Base-by-base conservation (phyloP, 2,113 vertebrate genomes). In the Turdus rufiventris region DNA sequence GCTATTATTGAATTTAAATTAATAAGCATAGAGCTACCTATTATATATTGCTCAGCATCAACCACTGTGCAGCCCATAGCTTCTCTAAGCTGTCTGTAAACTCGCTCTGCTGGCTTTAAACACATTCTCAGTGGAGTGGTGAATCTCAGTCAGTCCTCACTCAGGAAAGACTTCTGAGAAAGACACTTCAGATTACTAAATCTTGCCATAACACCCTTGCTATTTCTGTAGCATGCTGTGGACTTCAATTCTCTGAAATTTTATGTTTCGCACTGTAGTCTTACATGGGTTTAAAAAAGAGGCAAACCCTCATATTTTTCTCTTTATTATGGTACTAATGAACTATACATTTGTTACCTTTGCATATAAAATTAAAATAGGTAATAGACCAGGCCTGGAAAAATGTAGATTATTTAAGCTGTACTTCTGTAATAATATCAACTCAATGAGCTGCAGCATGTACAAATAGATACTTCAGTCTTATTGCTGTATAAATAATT, bases 321-420 rank as follows among this genome's bases (percentile, higher is more conserved):
- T 40, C 50, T 96, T 97, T 97, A 94, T 97, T 97, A 78, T 36
- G 91, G 54, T 84, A 89, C 0, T 33, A 84, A 56, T 4, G 19
- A 97, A 96, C 96, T 87, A 94, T 75, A 77, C 51, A 95, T 85
- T 94, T 96, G 23, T 73, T 96, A 94, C 70, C 36, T 91, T 91
- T 91, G 72, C 33, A 76, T 92, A 58, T 40, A 93, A 93, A 67
- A 94, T 57, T 93, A 68, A 72, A 94, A 87, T 84, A 90, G 47
- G 20, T 79, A 83, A 62, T 33, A 78, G 93, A 78, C 53, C 62
- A 97, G 82, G 54, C 71, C 18, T 63, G 11, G 9, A 91, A 96
- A 91, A 85, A 90, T 17, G 33, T 43, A 68, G 42, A 71, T 96
- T 68, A 89, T 81, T 82, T 72, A 94, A 93, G 26, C 4, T 93